phyloP scores from a whole-genome alignment of 2,888 invertebrate genomes.

The Xanthorhoe spadicearia region DNA sequence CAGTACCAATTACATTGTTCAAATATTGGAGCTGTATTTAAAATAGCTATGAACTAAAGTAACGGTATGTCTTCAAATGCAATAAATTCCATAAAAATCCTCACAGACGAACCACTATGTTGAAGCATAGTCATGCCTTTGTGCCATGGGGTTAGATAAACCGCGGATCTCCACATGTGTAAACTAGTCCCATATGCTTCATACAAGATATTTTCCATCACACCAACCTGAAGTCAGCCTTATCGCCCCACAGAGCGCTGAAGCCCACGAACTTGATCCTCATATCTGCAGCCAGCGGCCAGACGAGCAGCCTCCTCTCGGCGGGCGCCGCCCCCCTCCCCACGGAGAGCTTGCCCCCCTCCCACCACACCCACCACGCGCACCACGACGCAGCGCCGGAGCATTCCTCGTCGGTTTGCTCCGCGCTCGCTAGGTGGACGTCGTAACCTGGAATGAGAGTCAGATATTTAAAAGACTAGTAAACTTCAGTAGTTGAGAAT shows the following conservation, averaged over 20 bases:
- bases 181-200: too few relatives aligned
- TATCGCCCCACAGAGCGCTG: slow-evolving; percentile 86
- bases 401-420: slow-evolving; percentile 84
- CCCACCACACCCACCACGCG: slow-evolving; percentile 89
- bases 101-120: too few relatives aligned
- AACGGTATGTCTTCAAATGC: too few relatives aligned
- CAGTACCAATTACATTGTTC: too few relatives aligned
- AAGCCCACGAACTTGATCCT: slow-evolving; percentile 87
- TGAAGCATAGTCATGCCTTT: too few relatives aligned
- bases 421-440: slow-evolving; percentile 85
- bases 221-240: slow-evolving; percentile 86
- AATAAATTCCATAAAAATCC: too few relatives aligned
- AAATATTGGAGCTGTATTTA: too few relatives aligned
- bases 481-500: too few relatives aligned
- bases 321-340: slow-evolving; percentile 85
- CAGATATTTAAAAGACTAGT: background rate
- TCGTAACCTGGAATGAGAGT: slow-evolving; percentile 86
- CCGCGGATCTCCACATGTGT: too few relatives aligned
- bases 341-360: slow-evolving; percentile 83
- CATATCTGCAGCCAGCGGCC: slow-evolving; percentile 85
- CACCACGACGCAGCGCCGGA: slow-evolving; percentile 79
- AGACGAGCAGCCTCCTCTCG: slow-evolving; percentile 83
- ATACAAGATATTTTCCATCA: background rate
- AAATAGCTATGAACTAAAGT: too few relatives aligned
- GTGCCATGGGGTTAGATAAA: too few relatives aligned